A percentile compares a stretch with the other conserved stretches of the same genome.
These are phyloP conservation scores for Apotomis turbidana DNA, from an alignment of 2,888 invertebrate genomes.

Conservation along the genomic window DNA sequence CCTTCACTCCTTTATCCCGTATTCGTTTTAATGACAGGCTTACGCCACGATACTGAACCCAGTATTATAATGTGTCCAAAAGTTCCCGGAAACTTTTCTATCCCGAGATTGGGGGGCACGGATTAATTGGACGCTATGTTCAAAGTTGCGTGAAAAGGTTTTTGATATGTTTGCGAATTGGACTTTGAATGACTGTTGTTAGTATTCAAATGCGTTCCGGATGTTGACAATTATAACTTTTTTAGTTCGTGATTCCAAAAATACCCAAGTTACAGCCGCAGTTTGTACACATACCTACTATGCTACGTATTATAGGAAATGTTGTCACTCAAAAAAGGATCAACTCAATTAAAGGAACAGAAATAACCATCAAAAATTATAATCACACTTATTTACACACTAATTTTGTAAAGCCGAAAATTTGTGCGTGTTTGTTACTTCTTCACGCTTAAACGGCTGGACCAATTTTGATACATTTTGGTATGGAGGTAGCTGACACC, in stretches of 20 bases:
- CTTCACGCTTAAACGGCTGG: too few relatives aligned
- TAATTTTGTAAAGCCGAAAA: too few relatives aligned
- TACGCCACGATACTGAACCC: conserved; percentile 49
- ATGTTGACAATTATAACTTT: not conserved
- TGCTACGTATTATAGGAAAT: too few relatives aligned
- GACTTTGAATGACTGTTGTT: conserved; percentile 16
- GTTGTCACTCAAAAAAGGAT: too few relatives aligned
- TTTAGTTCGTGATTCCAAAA: not conserved
- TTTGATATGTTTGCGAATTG: conserved; percentile 17
- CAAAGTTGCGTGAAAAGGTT: conserved; percentile 33
- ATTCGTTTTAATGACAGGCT: conserved; percentile 60
- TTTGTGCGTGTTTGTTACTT: too few relatives aligned
- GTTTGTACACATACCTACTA: too few relatives aligned
- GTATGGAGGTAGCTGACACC: too few relatives aligned
- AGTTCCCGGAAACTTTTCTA: conserved; percentile 44
- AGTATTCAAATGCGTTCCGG: not conserved
- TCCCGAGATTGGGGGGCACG: conserved; percentile 40
- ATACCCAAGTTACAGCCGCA: too few relatives aligned
- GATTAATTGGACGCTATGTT: conserved; percentile 36
- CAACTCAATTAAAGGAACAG: too few relatives aligned
- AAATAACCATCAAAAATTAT: too few relatives aligned
- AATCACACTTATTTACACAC: too few relatives aligned
- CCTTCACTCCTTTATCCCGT: conserved; percentile 46
- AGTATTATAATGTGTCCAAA: conserved; percentile 50
- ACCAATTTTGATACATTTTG: too few relatives aligned